Evolutionary conservation across 2,797 vertebrate genomes (phyloP), one percentile per base, ranked within the genome.

Genomic region (Discoglossus pictus): DNA sequence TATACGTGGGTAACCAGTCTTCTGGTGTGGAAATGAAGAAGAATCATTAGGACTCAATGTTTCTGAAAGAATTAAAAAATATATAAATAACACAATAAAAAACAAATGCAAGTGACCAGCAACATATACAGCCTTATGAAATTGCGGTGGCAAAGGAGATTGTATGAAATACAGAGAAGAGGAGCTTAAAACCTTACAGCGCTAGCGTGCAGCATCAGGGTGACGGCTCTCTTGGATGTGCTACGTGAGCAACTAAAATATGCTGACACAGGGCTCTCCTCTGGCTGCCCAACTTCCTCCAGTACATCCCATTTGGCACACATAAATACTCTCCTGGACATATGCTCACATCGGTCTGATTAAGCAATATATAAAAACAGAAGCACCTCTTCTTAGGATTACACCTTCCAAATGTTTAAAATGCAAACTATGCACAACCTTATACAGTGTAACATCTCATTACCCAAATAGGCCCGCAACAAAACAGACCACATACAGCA

Each of bases 41-140:
- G 81, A 75, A 84, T 84, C 95, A 95, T 96, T 44, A 36, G 84
- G 75, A 62, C 84, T 64, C 24, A 35, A 38, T 3, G 9, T 7
- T 34, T 16, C 68, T 71, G 48, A 40, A 75, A 1, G 9, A 53
- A 43, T n/a, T n/a, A 53, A 0, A 7, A 21, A 16, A 66, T 18
- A 12, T 21, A 48, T 24, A 1, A n/a, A n/a, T n/a, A n/a, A n/a
- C n/a, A n/a, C n/a, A n/a, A n/a, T n/a, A n/a, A n/a, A n/a, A n/a
- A n/a, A n/a, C n/a, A n/a, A n/a, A n/a, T n/a, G 1, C 25, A 15
- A 48, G 20, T 6, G 1, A 43, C 11, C 2, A 16, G 25, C 25
- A 35, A 42, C 16, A 13, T 2, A 8, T 51, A n/a, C n/a, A 6
- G 48, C 12, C n/a, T n/a, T n/a, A n/a, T n/a, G n/a, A n/a, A n/a